phyloP scores from a whole-genome alignment of 2,888 invertebrate genomes.

The Harmothoe impar region DNA sequence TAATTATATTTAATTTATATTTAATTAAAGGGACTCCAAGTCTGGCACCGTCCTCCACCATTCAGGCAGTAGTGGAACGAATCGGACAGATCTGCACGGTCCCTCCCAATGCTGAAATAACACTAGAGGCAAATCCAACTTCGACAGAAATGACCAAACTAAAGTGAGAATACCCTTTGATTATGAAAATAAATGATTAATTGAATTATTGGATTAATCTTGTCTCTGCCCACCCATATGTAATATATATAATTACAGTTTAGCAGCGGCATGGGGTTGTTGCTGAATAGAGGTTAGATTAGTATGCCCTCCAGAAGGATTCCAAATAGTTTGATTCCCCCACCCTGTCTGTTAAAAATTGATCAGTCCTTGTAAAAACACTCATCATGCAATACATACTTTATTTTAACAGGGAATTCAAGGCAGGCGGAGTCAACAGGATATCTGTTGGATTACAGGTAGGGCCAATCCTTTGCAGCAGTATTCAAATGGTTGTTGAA shows the following conservation, averaged over 20 bases:
- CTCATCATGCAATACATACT: too few relatives aligned
- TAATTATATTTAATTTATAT: background rate
- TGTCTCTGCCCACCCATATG: too few relatives aligned
- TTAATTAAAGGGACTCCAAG: constrained; percentile 78
- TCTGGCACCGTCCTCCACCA: constrained; percentile 76
- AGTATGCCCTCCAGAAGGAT: too few relatives aligned
- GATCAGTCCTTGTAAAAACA: too few relatives aligned
- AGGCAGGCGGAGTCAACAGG: constrained; percentile 77
- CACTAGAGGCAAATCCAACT: constrained; percentile 81
- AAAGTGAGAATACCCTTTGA: constrained; percentile 69
- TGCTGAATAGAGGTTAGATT: too few relatives aligned
- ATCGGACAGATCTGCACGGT: constrained; percentile 69
- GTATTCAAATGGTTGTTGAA: too few relatives aligned
- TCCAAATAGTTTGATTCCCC: too few relatives aligned
- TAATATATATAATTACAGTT: too few relatives aligned
- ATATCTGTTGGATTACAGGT: constrained; percentile 80
- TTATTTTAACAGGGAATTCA: constrained; percentile 76
- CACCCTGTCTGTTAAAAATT: too few relatives aligned
- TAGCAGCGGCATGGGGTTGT: too few relatives aligned
- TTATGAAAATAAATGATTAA: too few relatives aligned
- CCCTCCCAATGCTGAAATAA: constrained; percentile 74
- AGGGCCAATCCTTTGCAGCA: background rate
- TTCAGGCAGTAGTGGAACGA: constrained; percentile 73
- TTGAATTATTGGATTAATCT: too few relatives aligned
- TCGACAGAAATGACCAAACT: constrained; percentile 74